Evolutionary conservation across 1,140 invertebrate genomes (phyloP), one percentile per base, ranked within the genome.

Genomic region (Hirudo medicinalis): DNA sequence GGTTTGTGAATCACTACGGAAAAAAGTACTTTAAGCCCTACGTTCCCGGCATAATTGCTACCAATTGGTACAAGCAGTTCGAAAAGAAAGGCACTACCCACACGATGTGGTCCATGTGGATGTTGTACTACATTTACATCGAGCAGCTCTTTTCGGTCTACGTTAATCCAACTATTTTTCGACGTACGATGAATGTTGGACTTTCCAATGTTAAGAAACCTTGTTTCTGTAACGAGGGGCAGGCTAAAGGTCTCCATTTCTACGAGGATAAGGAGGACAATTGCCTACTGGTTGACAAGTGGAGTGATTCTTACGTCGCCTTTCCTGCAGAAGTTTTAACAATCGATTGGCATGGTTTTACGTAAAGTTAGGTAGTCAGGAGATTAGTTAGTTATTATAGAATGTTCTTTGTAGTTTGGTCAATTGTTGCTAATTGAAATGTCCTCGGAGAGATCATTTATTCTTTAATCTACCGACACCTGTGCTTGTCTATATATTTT

Each of bases 1-100:
- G 78, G 78, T 79, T 71, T 69, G 67, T 49, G n/a, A 22, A n/a
- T 29, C 54, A 73, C 27, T 22, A 36, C 43, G 36, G 54, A 19
- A 49, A n/a, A n/a, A 72, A 29, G 43, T 19, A 2, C 15, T 69
- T 72, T 29, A 29, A 72, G 29, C 71, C 71, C 5, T 72, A 72
- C 54, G 71, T 72, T n/a, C 22, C 67, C 15, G 43, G 15, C 8
- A 57, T 69, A n/a, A 36, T 11, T 1, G 13, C 55, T 9, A 72
- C 71, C 2, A 20, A 8, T 4, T 72, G 71, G 71, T 72, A 72
- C 49, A 72, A 72, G 27, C 0, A n/a, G 8, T 68, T 53, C 22
- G 71, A 72, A 29, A 68, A 29, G 27, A 1, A n/a, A 9, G 15
- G 53, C 20, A 40, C 0, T 4, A 11, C 68, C 1, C 25, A 70